phyloP scores from a whole-genome alignment of 2,797 vertebrate species.

The Channallabes apus region DNA sequence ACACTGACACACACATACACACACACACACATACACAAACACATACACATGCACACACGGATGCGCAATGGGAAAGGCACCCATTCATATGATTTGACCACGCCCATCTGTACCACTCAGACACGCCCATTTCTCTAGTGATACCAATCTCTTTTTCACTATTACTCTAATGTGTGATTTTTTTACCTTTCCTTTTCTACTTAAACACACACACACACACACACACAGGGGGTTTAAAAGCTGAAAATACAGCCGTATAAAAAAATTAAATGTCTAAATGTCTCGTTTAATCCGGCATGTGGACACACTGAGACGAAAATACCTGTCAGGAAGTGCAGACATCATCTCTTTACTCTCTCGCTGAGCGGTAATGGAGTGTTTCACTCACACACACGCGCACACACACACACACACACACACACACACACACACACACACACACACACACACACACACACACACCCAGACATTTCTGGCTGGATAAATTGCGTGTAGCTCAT shows the following conservation, averaged over 20 bases:
- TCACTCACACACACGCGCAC: constrained; percentile 25
- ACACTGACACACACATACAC: constrained; percentile 46
- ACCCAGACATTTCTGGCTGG: constrained; percentile 39
- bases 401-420: constrained; percentile 36
- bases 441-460: constrained; percentile 41
- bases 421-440: constrained; percentile 31
- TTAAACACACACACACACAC: background rate
- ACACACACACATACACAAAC: background rate
- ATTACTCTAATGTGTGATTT: background rate
- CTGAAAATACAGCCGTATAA: background rate
- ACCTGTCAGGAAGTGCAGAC: constrained; percentile 50
- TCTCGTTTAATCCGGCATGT: constrained; percentile 39
- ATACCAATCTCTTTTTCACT: background rate
- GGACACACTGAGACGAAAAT: constrained; percentile 45
- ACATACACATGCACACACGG: background rate
- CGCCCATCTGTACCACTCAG: background rate
- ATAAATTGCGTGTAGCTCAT: constrained; percentile 51
- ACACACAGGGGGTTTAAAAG: background rate
- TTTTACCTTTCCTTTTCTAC: background rate
- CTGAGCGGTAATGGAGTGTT: constrained; percentile 36
- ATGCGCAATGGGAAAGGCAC: background rate
- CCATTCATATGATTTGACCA: background rate
- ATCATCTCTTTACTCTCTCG: constrained; percentile 48
- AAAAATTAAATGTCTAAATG: constrained; percentile 44
- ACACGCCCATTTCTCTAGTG: background rate